phyloP scores from a whole-genome alignment of 2,113 vertebrate genomes.

The Coturnix japonica region DNA sequence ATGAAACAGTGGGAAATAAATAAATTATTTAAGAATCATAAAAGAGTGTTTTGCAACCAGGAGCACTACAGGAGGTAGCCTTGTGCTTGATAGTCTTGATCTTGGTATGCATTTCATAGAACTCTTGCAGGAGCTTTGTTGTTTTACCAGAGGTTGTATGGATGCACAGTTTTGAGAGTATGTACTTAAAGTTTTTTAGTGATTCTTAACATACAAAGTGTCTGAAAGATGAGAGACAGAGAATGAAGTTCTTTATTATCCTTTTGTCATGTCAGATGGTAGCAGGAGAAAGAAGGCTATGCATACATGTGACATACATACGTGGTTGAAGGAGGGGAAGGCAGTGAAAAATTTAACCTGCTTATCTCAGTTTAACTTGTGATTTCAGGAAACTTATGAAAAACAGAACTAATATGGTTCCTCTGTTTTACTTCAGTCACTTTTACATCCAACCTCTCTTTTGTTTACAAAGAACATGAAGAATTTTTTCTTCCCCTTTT shows the following conservation, averaged over 20 bases:
- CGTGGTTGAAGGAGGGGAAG: not conserved
- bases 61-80: fast-evolving
- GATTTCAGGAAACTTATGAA: not conserved
- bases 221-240: not conserved
- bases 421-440: not conserved
- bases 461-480: not conserved
- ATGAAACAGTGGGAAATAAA: not conserved
- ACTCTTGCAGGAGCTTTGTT: not conserved
- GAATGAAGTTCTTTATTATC: not conserved
- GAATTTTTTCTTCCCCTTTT: not conserved
- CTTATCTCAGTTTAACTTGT: not conserved
- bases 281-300: not conserved
- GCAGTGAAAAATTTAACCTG: not conserved
- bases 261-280: not conserved
- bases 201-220: not conserved
- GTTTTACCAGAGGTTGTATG: not conserved
- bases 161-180: fast-evolving
- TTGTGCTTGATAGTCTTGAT: not conserved
- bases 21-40: not conserved
- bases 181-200: not conserved
- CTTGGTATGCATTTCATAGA: not conserved
- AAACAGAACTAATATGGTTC: not conserved
- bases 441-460: not conserved
- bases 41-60: not conserved
- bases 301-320: not conserved